Base-by-base conservation (phyloP, 1,140 invertebrate species). In the Scylla paramamosain region DNA sequence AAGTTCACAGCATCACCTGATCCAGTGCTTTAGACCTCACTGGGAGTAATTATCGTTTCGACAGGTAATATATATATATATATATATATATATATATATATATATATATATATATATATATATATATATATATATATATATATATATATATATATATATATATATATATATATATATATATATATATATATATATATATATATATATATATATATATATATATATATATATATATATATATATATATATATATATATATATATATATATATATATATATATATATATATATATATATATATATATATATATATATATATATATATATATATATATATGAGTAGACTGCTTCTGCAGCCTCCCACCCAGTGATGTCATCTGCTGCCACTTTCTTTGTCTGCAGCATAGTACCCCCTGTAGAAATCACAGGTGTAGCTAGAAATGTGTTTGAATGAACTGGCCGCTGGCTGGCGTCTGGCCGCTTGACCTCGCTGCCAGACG, bases 31-130 rank as follows among this genome's bases (percentile, higher is more conserved):
- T n/a, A n/a, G n/a, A n/a, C n/a, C n/a, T n/a, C n/a, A n/a, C n/a
- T n/a, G n/a, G n/a, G n/a, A n/a, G n/a, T n/a, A n/a, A n/a, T n/a
- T n/a, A n/a, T n/a, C n/a, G n/a, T n/a, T n/a, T n/a, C n/a, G n/a
- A n/a, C n/a, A n/a, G n/a, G n/a, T n/a, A n/a, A n/a, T 87, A 16
- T 87, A 87, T 16, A 87, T 87, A 87, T 87, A 87, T 87, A 87
- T 87, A 87, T 87, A 87, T 87, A 87, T 87, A 87, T 87, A 87
- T 87, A 87, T 87, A 87, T 87, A 87, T 87, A 87, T 87, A 87
- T 87, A 87, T 87, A 87, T 87, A 87, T 87, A 87, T 87, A 87
- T 87, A 87, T 87, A 87, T 87, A 87, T 87, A 87, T 87, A 87
- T 87, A 87, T 87, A 87, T 87, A 87, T 87, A 87, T 87, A 87